Evolutionary conservation across 2,797 vertebrate species (phyloP).

Genomic region (Poecilia gillii): DNA sequence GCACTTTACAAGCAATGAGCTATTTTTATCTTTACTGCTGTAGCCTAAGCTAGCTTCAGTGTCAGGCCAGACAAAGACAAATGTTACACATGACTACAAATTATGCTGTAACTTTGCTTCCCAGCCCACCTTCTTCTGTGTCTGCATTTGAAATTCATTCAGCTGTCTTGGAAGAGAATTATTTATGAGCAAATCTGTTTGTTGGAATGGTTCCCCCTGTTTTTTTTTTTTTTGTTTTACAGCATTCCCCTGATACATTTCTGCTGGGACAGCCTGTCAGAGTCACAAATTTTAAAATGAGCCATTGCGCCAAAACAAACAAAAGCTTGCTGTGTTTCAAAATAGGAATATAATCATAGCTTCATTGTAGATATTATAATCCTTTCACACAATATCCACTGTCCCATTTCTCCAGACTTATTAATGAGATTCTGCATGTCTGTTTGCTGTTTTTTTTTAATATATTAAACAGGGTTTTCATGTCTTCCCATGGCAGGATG

Average conservation of each 20-base stretch:
- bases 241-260: slow-evolving; percentile 53
- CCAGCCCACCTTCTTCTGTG: slow-evolving; percentile 59
- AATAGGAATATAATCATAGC: slow-evolving; percentile 62
- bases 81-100: slow-evolving; percentile 57
- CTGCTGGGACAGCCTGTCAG: slow-evolving; percentile 71
- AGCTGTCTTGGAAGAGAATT: slow-evolving; percentile 74
- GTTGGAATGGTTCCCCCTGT: slow-evolving; percentile 70
- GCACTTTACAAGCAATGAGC: slow-evolving; percentile 7
- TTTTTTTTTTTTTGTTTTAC: slow-evolving; percentile 61
- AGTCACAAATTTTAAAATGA: slow-evolving; percentile 50
- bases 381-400: slow-evolving; percentile 42
- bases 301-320: slow-evolving; percentile 55
- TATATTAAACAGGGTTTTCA: slow-evolving; percentile 63
- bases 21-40: slow-evolving; percentile 31
- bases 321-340: slow-evolving; percentile 52
- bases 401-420: slow-evolving; percentile 68
- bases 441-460: slow-evolving; percentile 55
- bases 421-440: slow-evolving; percentile 52
- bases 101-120: slow-evolving; percentile 63
- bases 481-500: slow-evolving; percentile 58
- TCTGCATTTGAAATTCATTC: slow-evolving; percentile 75
- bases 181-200: slow-evolving; percentile 81
- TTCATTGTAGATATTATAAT: slow-evolving; percentile 64
- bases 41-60: slow-evolving; percentile 47
- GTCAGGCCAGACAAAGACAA: slow-evolving; percentile 56